Evolutionary conservation across 1,140 invertebrate species (phyloP).

Genomic region (Aphaenogaster rudis): DNA sequence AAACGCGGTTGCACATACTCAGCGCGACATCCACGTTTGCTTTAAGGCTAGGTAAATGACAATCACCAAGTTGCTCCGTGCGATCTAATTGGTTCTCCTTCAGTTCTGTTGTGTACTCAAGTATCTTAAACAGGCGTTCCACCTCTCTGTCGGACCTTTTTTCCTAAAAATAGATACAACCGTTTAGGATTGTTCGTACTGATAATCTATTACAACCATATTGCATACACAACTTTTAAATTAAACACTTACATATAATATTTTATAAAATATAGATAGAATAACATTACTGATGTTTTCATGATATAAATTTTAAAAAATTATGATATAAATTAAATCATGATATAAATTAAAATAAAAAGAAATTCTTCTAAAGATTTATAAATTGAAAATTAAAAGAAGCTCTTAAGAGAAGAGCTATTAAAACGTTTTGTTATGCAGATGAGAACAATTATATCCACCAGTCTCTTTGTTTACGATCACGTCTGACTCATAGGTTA

Average conservation of each 20-base stretch:
- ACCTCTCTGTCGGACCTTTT: conserved; percentile 93
- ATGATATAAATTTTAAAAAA: neutral
- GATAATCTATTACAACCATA: neutral
- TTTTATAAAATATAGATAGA: neutral
- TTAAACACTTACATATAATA: neutral
- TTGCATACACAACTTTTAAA: neutral
- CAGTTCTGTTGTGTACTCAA: conserved; percentile 93
- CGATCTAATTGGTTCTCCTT: conserved; percentile 91
- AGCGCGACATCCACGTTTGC: conserved; percentile 90
- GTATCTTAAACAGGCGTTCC: conserved; percentile 91
- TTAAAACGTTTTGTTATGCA: neutral
- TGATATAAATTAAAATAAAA: neutral
- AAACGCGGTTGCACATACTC: conserved; percentile 88
- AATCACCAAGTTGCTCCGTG: conserved; percentile 88
- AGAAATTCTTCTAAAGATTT: neutral
- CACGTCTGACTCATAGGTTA: neutral
- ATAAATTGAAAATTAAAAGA: conserved; percentile 43
- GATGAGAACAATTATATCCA: neutral
- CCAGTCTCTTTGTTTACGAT: neutral
- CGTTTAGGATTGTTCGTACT: neutral
- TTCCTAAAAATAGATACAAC: conserved; percentile 87
- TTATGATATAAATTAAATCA: neutral
- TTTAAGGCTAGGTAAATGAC: conserved; percentile 89
- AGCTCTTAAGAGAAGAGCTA: neutral
- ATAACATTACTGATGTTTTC: neutral